phyloP scores from a whole-genome alignment of 1,140 invertebrate species.

The Ceratina calcarata region DNA sequence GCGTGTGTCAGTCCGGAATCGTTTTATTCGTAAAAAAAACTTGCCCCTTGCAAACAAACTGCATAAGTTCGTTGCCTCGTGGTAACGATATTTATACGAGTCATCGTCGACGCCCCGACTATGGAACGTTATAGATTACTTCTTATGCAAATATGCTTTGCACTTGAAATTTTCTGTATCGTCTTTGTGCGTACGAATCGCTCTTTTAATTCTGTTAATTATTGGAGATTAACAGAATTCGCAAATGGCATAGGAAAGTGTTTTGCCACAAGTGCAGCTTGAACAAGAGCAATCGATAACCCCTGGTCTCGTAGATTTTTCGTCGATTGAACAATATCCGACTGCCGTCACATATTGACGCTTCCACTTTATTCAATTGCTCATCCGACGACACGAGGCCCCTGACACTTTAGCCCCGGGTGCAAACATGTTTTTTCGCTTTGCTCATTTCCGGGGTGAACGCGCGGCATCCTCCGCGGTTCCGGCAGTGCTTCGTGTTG shows the following conservation, averaged over 20 bases:
- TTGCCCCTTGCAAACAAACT: slow-evolving; percentile 25
- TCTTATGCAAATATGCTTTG: slow-evolving; percentile 4
- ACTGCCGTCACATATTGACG: slow-evolving; percentile 70
- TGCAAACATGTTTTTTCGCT: slow-evolving; percentile 76
- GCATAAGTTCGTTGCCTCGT: neutral
- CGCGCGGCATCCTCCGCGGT: slow-evolving; percentile 66
- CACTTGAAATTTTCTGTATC: slow-evolving; percentile 5
- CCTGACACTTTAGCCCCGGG: slow-evolving; percentile 53
- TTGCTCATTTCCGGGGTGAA: slow-evolving; percentile 71
- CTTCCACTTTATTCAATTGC: slow-evolving; percentile 73
- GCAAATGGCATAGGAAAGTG: neutral
- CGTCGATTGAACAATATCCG: slow-evolving; percentile 50
- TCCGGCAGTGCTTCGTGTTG: slow-evolving; percentile 53
- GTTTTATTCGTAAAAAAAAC: neutral
- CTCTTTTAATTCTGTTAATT: neutral
- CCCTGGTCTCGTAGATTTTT: slow-evolving; percentile 27
- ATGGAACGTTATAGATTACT: neutral
- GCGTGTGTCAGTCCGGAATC: slow-evolving; percentile 31
- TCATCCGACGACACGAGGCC: slow-evolving; percentile 62
- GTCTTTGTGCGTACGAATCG: neutral
- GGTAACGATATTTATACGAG: slow-evolving; percentile 31
- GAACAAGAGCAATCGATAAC: slow-evolving; percentile 38
- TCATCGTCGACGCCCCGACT: slow-evolving; percentile 14
- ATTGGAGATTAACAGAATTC: neutral
- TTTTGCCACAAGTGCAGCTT: too few relatives aligned